Evolutionary conservation across 2,888 invertebrate genomes (phyloP), one percentile per base, ranked within the genome.

Genomic region (Lepeophtheirus nordmannii): DNA sequence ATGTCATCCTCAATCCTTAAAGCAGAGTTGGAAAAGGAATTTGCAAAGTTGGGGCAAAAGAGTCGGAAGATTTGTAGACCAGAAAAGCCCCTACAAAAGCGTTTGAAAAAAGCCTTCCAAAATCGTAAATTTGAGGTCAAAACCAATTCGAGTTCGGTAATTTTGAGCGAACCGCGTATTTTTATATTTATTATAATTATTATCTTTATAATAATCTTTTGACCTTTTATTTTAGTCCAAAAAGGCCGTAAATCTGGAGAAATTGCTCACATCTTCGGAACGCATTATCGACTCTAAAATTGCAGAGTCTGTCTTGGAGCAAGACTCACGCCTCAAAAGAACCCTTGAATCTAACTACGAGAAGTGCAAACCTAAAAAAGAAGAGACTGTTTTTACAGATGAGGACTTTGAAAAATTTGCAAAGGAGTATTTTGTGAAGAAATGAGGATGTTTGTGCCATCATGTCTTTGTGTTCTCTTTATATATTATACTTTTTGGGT

Each of bases 311-410:
- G 53, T 46, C 8, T 46, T 46, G 17, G 53, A 46, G 8, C n/a
- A 46, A 17, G 53, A 46, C 53, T 46, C 53, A 5, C 53, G 53
- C 14, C 53, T n/a, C 5, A 46, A 46, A 17, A 14, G 53, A 46
- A 46, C 53, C n/a, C 53, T 46, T 46, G 53, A 46, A 2, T 46
- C 8, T 46, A 17, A 46, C 8, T 17, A 5, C 8, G n/a, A 46
- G 8, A 46, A 46, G 53, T 5, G 8, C n/a, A 17, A 2, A 17
- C 14, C 14, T n/a, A 46, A 46, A 17, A n/a, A 14, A 46, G 14
- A 14, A 17, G 53, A 46, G 53, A 46, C 60, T 11, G 60, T 60
- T 23, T 60, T 60, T 23, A 60, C 60, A 23, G 60, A 60, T 10
- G 22, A 60, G 7, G 60, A 60, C 60, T 60, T 60, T 60, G 60